Base-by-base conservation (phyloP, 2,797 vertebrate genomes). In the Myiotriccus ornatus region DNA sequence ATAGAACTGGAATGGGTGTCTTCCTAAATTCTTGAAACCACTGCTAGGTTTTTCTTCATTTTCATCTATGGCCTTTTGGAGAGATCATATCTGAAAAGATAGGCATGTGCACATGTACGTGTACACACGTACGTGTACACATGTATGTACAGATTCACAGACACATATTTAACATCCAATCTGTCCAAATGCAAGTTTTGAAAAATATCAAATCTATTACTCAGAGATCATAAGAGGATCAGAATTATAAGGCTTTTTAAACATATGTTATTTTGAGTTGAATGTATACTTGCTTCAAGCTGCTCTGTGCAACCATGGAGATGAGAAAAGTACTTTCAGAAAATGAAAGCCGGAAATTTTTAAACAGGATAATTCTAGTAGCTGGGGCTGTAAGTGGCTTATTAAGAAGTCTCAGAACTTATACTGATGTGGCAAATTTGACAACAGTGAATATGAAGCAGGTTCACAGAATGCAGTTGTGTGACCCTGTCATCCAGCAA, bases 201-300 rank as follows among this genome's bases (percentile, higher is more conserved):
- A 90, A 92, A 92, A 94, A 89, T 78, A 94, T 35, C 80, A 91
- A 73, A 34, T 88, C 73, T 93, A 34, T 95, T 94, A 94, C 76
- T 94, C 92, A 94, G 85, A 84, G 55, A 78, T 86, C 63, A 49
- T 39, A 69, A 88, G 37, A 70, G 55, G 65, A 77, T 63, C 85
- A 47, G 78, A 91, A 91, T 90, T n/a, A 47, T 25, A 73, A 86
- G 60, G 30, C 10, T 41, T 82, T 77, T 56, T 0, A 78, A 94
- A 85, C 86, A 67, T 94, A 90, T 69, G 94, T 85, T 95, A 82
- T 94, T 93, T 86, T 91, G 60, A 80, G 41, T 64, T 90, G 56
- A 90, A 82, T 43, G 35, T 93, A 73, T 90, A 49, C 41, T 90
- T 93, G 67, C 67, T 94, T 93, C 89, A 71, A 88, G 77, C 75